Evolutionary conservation across 35 echinoderm and acorn worm species (phyloP).

Genomic region (Nesometra sesokonis): DNA sequence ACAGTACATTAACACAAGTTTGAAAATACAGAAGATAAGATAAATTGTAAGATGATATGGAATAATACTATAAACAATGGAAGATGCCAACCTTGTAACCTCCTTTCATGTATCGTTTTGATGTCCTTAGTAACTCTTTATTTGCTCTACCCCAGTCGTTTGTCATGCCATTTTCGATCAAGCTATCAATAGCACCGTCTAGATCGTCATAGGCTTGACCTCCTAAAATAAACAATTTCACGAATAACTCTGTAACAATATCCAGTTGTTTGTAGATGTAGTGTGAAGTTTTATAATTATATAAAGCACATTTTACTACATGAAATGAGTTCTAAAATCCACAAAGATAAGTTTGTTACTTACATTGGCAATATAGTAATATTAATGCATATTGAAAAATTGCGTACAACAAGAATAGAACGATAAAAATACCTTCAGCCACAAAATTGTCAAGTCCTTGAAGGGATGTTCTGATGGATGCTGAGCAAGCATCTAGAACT

Average conservation of each 20-base stretch:
- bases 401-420: too few species aligned
- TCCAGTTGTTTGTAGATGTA: too few species aligned
- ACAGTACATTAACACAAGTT: too few species aligned
- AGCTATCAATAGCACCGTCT: neutral
- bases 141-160: neutral
- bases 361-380: too few species aligned
- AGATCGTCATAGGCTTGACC: neutral
- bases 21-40: too few species aligned
- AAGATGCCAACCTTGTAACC: conserved; percentile 6
- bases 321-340: too few species aligned
- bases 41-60: neutral
- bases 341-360: too few species aligned
- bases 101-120: neutral
- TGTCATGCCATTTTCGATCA: neutral
- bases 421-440: neutral
- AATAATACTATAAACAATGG: too few species aligned
- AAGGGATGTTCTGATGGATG: neutral
- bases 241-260: too few species aligned
- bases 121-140: neutral
- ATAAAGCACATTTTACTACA: too few species aligned
- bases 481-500: neutral
- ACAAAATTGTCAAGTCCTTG: conserved; percentile 5
- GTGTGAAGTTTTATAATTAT: too few species aligned
- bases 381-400: too few species aligned
- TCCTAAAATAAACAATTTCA: neutral